Conservation (phyloP, 2,888 invertebrate genomes). For the Anodontia alba region DNA sequence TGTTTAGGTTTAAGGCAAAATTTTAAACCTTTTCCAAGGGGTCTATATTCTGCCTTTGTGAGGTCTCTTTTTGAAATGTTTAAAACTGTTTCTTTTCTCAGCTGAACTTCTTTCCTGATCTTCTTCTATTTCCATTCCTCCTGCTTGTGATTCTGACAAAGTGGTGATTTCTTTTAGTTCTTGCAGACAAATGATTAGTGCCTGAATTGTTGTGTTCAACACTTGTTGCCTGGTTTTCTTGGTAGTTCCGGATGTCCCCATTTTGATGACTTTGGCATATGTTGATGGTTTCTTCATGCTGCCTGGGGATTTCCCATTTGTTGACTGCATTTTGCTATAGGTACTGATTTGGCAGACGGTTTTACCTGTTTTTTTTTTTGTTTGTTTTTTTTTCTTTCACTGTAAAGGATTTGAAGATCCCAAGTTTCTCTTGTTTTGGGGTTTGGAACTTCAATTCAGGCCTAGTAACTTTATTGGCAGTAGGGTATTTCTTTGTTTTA, state of each 20-base stretch:
- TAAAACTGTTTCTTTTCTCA: constrained; percentile 26
- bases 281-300: constrained; percentile 2
- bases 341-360: background rate
- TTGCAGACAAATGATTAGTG: background rate
- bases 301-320: constrained; percentile 2
- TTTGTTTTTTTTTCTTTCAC: background rate
- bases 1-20: constrained; percentile 25
- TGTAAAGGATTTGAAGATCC: background rate
- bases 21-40: constrained; percentile 27
- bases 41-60: constrained; percentile 6
- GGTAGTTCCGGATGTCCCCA: constrained; percentile 1
- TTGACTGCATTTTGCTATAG: background rate
- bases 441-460: background rate
- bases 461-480: background rate
- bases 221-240: constrained; percentile 17
- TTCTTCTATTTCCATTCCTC: constrained; percentile 30
- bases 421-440: background rate
- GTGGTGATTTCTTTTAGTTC: constrained; percentile 10
- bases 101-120: constrained; percentile 5
- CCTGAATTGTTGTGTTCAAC: constrained; percentile 15
- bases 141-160: constrained; percentile 17
- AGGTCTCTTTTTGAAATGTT: constrained; percentile 13
- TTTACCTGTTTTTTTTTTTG: background rate
- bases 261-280: constrained; percentile 22
- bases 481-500: background rate